Base-by-base conservation (phyloP, 1,140 invertebrate genomes). In the Argopecten irradians region DNA sequence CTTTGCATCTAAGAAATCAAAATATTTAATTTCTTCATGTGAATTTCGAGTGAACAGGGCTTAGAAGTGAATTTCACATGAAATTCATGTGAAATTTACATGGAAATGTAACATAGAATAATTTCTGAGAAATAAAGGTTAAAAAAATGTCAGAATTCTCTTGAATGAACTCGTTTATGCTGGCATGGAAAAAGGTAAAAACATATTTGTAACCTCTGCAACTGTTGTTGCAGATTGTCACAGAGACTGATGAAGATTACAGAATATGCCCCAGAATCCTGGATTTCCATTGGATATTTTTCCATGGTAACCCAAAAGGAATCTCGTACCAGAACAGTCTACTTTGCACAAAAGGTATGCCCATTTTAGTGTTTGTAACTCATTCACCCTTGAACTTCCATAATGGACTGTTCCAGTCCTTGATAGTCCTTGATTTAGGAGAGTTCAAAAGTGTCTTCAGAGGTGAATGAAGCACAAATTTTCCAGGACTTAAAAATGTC, bases 221-320 rank as follows among this genome's bases (percentile, higher is more conserved):
- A 82, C 32, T 86, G 86, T 14, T 28, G 86, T 89, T 87, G 83
- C 82, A 95, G 95, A 85, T 91, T 96, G 11, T 93, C 95, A 13
- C 92, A 94, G 39, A 92, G 95, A 36, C 89, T 96, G 46, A 94
- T 96, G 90, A 92, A 93, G 34, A 92, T 96, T 33, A 94, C 94
- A 28, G 96, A 96, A n/a, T 90, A 94, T 83, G 95, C 96, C 19
- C 94, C 96, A 8, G 96, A 97, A 91, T 96, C 96, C 55, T 97
- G 97, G 95, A 96, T 96, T 89, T 96, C 97, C 0, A 96, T 97
- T 92, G 97, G 96, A 5, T 97, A 97, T 92, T 96, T 96, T n/a
- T 95, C 96, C 32, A 96, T 96, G 91, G 94, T 95, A 0, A 94
- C 95, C 13, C 95, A 96, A 71, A 96, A 97, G 90, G 91, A 91